phyloP scores from a whole-genome alignment of 2,888 invertebrate genomes.

The Melikaiella ostensackeni region DNA sequence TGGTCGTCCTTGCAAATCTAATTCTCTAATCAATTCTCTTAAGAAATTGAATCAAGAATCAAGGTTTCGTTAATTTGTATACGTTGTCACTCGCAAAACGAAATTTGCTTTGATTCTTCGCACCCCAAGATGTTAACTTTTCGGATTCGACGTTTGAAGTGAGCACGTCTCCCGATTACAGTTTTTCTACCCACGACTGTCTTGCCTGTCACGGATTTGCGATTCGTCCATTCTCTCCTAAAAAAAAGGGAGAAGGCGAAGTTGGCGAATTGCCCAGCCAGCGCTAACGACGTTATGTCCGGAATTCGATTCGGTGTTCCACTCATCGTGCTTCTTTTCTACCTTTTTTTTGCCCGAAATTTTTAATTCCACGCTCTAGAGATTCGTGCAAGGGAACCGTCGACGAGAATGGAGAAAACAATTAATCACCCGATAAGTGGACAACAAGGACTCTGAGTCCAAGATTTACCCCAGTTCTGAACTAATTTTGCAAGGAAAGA shows the following conservation, averaged over 20 bases:
- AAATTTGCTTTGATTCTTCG: not conserved
- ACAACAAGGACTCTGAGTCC: not conserved
- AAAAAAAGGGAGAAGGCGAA: constrained; percentile 4
- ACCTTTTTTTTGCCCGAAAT: constrained; percentile 1
- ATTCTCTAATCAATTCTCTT: no score
- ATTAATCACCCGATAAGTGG: constrained; percentile 29
- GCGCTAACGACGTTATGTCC: constrained; percentile 29
- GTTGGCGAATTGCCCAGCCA: constrained; percentile 19
- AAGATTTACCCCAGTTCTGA: not conserved
- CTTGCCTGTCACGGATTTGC: constrained; percentile 15
- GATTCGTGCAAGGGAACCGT: not conserved
- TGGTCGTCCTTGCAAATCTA: no score
- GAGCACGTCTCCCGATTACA: constrained; percentile 1
- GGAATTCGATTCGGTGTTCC: constrained; percentile 17
- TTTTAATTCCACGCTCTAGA: constrained; percentile 30
- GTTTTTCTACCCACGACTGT: not conserved
- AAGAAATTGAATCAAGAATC: not conserved
- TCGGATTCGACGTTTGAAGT: not conserved
- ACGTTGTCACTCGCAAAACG: not conserved
- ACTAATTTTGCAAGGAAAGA: not conserved
- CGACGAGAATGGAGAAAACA: constrained; percentile 5
- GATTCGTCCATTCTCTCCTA: constrained; percentile 11
- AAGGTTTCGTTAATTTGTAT: not conserved
- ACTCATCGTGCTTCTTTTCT: not conserved
- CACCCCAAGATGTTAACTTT: constrained; percentile 1